Conservation (phyloP, 1,140 invertebrate species). For the Argopecten irradians region DNA sequence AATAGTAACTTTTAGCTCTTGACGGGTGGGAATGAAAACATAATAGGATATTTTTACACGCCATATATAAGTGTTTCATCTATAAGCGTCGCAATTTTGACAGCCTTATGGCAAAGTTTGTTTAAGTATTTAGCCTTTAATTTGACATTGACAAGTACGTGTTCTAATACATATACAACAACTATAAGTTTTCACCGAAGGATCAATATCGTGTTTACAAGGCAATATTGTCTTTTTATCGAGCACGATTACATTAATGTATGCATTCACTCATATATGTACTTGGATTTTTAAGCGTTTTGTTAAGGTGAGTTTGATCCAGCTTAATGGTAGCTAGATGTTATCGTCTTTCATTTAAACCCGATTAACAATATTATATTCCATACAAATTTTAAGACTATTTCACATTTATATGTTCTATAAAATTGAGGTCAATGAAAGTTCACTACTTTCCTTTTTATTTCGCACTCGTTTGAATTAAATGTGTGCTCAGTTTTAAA, state of each 20-base stretch:
- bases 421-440: not conserved
- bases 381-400: not conserved
- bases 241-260: not conserved
- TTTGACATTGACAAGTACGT: not conserved
- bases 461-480: no score
- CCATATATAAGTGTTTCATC: not conserved
- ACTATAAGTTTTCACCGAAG: not conserved
- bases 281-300: not conserved
- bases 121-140: not conserved
- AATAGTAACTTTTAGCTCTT: no score
- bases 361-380: not conserved
- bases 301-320: not conserved
- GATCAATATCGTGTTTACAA: conserved; percentile 2
- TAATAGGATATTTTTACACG: not conserved
- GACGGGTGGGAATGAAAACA: not conserved
- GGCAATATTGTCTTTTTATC: not conserved
- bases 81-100: not conserved
- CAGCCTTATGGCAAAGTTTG: not conserved
- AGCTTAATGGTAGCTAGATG: not conserved
- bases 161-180: not conserved
- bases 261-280: not conserved
- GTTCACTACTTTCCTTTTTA: not conserved
- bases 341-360: not conserved
- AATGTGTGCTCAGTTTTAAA: not conserved
- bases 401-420: conserved; percentile 10